A percentile compares a stretch with the other conserved stretches of the same genome.
phyloP scores from a whole-genome alignment of 2,797 vertebrate genomes.

The Mormyrus proboscirostris region DNA sequence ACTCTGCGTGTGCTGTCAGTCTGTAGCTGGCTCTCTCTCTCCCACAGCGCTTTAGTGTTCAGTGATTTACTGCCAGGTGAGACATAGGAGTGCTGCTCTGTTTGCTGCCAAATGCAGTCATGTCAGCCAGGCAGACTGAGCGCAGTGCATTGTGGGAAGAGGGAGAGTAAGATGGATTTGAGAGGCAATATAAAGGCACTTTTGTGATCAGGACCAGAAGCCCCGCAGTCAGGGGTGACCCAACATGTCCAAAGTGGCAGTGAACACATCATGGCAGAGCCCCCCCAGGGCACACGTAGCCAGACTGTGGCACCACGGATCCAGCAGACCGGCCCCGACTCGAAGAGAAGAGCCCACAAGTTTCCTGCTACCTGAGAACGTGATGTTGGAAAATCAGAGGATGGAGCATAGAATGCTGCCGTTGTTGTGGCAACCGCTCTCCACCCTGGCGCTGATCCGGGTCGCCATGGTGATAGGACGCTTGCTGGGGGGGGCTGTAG shows the following conservation, averaged over 20 bases:
- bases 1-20: background rate
- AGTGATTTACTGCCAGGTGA: background rate
- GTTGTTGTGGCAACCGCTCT: conserved; percentile 74
- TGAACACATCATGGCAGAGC: background rate
- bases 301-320: background rate
- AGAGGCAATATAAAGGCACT: conserved; percentile 12
- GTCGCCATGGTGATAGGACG: conserved; percentile 69
- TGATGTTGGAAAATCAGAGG: conserved; percentile 53
- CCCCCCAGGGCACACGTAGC: background rate
- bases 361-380: background rate
- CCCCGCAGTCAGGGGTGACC: background rate
- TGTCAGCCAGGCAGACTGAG: background rate
- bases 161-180: background rate
- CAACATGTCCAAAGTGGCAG: background rate
- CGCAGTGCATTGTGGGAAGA: conserved; percentile 17
- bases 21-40: background rate
- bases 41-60: background rate
- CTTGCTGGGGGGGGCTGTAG: conserved; percentile 57
- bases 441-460: conserved; percentile 76
- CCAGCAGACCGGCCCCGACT: background rate
- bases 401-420: conserved; percentile 79
- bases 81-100: background rate
- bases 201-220: background rate
- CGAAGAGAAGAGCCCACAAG: background rate
- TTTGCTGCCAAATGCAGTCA: background rate